Conservation (phyloP, 2,797 vertebrate species). For the Aulostomus chinensis region DNA sequence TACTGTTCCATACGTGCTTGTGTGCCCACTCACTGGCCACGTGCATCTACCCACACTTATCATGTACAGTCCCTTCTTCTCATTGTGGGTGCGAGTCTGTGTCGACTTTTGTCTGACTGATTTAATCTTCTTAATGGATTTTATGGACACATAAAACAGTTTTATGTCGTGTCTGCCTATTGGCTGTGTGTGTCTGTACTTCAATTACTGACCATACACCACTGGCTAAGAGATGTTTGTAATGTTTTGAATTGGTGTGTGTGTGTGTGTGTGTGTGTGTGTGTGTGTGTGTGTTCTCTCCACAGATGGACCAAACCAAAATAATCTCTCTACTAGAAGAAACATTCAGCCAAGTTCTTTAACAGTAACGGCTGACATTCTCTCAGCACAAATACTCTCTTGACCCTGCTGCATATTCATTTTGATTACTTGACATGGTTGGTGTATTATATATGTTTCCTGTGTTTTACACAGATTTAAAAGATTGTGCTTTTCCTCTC, state of each 20-base stretch:
- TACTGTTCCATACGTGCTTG: constrained; percentile 3
- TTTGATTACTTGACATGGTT: constrained; percentile 17
- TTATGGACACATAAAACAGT: neutral
- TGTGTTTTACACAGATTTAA: constrained; percentile 41
- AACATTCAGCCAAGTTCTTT: constrained; percentile 88
- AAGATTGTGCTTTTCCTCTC: constrained; percentile 20
- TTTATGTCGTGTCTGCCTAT: neutral
- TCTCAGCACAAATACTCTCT: constrained; percentile 71
- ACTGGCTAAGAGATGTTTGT: neutral
- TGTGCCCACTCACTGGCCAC: constrained; percentile 4
- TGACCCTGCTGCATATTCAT: constrained; percentile 30
- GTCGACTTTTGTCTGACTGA: neutral
- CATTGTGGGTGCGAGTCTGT: neutral
- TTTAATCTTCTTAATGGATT: constrained; percentile 3
- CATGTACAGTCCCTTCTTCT: constrained; percentile 2
- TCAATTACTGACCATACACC: neutral
- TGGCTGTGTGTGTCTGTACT: neutral
- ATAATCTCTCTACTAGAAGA: constrained; percentile 92
- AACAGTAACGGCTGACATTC: constrained; percentile 83
- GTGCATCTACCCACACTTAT: neutral
- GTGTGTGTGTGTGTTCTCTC: constrained; percentile 30
- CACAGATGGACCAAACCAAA: constrained; percentile 89
- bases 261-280: too few relatives aligned
- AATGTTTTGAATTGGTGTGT: constrained; percentile 1
- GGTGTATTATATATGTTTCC: constrained; percentile 19